Percentiles rank a stretch among this genome's conserved stretches.
These are phyloP conservation scores for Lipophrys pholis DNA, from an alignment of 2,113 vertebrate species.

Conservation along the genomic window DNA sequence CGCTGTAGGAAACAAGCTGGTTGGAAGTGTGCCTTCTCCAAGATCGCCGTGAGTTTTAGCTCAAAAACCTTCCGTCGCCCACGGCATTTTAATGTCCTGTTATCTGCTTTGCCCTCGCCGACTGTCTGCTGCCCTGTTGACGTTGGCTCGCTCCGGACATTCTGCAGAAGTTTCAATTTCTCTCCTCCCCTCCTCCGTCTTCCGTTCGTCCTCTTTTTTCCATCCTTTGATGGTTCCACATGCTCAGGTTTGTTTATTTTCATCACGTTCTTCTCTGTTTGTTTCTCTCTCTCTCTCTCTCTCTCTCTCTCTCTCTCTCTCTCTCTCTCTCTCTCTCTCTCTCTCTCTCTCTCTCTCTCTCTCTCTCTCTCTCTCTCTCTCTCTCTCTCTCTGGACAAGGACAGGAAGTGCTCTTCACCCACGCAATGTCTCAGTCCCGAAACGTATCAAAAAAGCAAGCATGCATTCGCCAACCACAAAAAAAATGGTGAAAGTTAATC, in stretches of 20 bases:
- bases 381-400: constrained; percentile 27
- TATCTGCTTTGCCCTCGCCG: constrained; percentile 30
- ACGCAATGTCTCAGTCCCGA: constrained; percentile 38
- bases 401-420: constrained; percentile 52
- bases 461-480: no score
- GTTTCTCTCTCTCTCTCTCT: not conserved
- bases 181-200: not conserved
- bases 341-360: no score
- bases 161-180: constrained; percentile 30
- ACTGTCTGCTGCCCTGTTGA: constrained; percentile 59
- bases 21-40: constrained; percentile 19
- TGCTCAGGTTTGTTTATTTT: constrained; percentile 70
- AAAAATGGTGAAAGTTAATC: no score
- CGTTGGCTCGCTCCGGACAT: constrained; percentile 56
- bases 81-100: not conserved
- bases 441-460: no score
- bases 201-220: not conserved
- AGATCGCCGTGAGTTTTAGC: not conserved
- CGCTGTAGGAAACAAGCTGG: constrained; percentile 18
- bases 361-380: not conserved
- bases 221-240: constrained; percentile 46
- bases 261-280: not conserved
- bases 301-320: not conserved
- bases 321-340: constrained; percentile 8
- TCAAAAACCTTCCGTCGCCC: not conserved